phyloP scores from a whole-genome alignment of 2,888 invertebrate species.

The Lissonota sp. region DNA sequence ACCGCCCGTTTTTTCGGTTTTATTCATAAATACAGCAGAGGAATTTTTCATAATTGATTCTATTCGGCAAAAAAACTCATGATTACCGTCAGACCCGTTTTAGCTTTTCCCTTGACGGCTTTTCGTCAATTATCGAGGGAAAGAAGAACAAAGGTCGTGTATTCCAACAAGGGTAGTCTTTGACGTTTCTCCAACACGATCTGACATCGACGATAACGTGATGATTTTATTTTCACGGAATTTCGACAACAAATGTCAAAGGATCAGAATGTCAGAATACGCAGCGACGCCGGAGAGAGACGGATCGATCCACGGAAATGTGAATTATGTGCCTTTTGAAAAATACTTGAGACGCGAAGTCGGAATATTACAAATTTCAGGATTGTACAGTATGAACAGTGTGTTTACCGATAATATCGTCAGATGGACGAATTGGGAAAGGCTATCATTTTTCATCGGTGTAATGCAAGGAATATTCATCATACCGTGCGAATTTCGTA shows the following conservation, averaged over 20 bases:
- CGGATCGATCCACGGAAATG: not conserved
- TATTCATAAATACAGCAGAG: too few species aligned
- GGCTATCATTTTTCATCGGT: conserved; percentile 16
- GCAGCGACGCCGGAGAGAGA: not conserved
- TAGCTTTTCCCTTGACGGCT: too few species aligned
- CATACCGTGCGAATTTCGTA: conserved; percentile 32
- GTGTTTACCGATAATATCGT: conserved; percentile 32
- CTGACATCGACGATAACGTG: not conserved
- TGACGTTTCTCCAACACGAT: too few species aligned
- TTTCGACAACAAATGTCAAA: not conserved
- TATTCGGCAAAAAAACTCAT: too few species aligned
- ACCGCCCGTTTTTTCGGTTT: too few species aligned
- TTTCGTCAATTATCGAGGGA: too few species aligned
- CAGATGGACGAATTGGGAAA: conserved; percentile 38
- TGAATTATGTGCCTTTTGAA: conserved; percentile 15
- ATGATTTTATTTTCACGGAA: not conserved
- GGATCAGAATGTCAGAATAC: not conserved
- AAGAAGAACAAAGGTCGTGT: too few species aligned
- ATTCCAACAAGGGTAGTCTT: too few species aligned
- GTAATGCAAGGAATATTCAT: conserved; percentile 27
- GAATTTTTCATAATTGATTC: too few species aligned
- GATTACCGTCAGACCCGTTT: too few species aligned
- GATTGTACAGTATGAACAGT: conserved; percentile 34
- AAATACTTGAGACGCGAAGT: conserved; percentile 25
- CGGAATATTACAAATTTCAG: conserved; percentile 27